Base-by-base conservation (phyloP, 2,888 invertebrate species). In the Parelbella ahira region DNA sequence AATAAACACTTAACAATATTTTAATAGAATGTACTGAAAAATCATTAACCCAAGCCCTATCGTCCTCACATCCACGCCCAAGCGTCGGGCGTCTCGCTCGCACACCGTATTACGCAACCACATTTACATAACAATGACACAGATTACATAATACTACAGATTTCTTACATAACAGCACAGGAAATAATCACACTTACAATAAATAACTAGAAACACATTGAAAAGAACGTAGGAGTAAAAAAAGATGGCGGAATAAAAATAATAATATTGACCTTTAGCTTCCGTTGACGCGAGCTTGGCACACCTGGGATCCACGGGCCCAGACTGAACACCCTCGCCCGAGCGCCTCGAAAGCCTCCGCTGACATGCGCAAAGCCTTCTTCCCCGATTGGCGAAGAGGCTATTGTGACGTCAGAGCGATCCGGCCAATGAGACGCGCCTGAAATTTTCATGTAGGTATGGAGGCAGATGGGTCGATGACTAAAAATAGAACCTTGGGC, bases 391-490 rank as follows among this genome's bases (percentile, higher is more conserved):
- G 89, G 88, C 55, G 56, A 62, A 49, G 29, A 36, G 45, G 37
- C 28, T 42, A 53, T 51, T 49, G 76, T 83, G 83, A 84, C 83
- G 86, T 83, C 82, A 84, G 68, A 43, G 46, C 47, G 53, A 54
- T 49, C 51, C 58, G 39, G 37, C 86, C 83, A 86, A 86, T 83
- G 20, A 50, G 29, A 20, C 5, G 39, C 45, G 45, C 58, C 84
- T 84, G 84, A 86, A 86, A 76, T 25, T 65, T 76, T 81, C 81
- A 79, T 56, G 83, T 86, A 86, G 86, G 83, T 83, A 84, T 75
- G 53, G 55, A 60, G 60, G 58, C 51, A 49, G 60, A 54, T 56
- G 63, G 80, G 76, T 82, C 80, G 81, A 80, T 80, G 50, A 59
- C 76, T 83, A 82, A 81, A 86, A 76, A 83, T 86, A 84, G 78